These are phyloP conservation scores for Chrysolina haemoptera DNA, from an alignment of 2,888 invertebrate genomes.

Conservation along the genomic window DNA sequence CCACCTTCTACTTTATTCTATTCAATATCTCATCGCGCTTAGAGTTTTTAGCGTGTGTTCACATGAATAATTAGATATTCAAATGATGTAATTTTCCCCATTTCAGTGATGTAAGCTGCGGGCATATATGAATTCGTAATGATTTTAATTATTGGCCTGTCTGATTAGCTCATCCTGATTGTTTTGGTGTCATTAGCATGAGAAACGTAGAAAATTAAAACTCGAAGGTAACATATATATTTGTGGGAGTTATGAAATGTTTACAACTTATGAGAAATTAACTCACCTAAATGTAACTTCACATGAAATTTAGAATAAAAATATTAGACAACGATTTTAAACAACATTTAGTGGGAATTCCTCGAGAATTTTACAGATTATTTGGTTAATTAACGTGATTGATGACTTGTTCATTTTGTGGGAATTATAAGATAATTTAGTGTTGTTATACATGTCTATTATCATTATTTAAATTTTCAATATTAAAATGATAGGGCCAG, in stretches of 20 bases:
- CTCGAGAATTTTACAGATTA: no score
- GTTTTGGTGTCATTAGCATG: constrained; percentile 13
- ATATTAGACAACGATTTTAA: no score
- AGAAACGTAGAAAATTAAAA: constrained; percentile 7
- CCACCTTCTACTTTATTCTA: not conserved
- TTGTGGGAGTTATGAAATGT: not conserved
- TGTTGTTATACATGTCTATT: no score
- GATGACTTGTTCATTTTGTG: no score
- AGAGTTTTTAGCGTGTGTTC: not conserved
- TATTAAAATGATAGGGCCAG: no score
- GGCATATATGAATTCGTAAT: constrained; percentile 18
- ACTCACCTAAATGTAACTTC: not conserved
- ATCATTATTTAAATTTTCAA: no score
- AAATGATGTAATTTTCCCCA: constrained; percentile 15
- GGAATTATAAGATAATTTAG: no score
- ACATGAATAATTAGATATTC: constrained; percentile 17
- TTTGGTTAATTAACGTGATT: no score
- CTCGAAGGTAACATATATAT: not conserved
- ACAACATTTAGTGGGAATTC: no score
- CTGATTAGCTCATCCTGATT: constrained; percentile 26
- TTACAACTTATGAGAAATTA: not conserved
- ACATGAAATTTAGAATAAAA: not conserved
- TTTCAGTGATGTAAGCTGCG: constrained; percentile 1
- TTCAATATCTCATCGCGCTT: not conserved
- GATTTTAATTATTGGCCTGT: constrained; percentile 4